Conservation (phyloP, 2,888 invertebrate genomes). For the Drosophila anomalipes region DNA sequence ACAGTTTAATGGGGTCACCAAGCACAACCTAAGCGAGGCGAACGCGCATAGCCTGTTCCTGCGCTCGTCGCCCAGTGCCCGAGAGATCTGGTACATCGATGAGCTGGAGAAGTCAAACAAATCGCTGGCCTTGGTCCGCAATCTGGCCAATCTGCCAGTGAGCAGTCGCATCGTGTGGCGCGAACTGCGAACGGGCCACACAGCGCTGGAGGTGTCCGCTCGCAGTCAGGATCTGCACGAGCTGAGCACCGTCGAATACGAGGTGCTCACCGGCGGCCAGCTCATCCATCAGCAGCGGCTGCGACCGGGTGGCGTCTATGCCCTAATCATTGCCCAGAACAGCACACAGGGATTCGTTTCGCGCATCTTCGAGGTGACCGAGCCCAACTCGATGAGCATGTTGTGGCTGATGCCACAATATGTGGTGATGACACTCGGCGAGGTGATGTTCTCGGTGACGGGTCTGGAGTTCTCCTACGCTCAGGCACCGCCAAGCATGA, state of each 20-base stretch:
- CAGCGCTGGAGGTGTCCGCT: constrained; percentile 53
- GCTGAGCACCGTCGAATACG: constrained; percentile 66
- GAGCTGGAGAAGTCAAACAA: constrained; percentile 79
- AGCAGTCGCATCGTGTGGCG: constrained; percentile 65
- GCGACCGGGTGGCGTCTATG: constrained; percentile 83
- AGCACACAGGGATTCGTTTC: constrained; percentile 24
- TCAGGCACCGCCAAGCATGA: constrained; percentile 92
- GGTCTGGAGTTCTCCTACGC: constrained; percentile 90
- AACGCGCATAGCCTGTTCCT: constrained; percentile 70
- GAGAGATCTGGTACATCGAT: constrained; percentile 72
- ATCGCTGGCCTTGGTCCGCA: constrained; percentile 73
- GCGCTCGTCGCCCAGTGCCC: constrained; percentile 46
- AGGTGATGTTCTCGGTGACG: constrained; percentile 89
- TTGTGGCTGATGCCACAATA: constrained; percentile 89
- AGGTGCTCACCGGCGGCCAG: constrained; percentile 52
- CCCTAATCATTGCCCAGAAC: constrained; percentile 69
- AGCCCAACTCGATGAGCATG: constrained; percentile 86
- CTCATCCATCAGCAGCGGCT: constrained; percentile 39
- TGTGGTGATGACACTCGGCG: constrained; percentile 88
- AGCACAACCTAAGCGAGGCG: constrained; percentile 53
- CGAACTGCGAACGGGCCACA: constrained; percentile 43
- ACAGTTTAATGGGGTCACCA: constrained; percentile 43
- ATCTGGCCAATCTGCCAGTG: constrained; percentile 69
- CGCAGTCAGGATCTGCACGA: constrained; percentile 63
- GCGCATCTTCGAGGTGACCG: constrained; percentile 66